A percentile compares a stretch with the other conserved stretches of the same genome.
phyloP scores from a whole-genome alignment of 2,888 invertebrate genomes.

The Taphrorychus bicolor region DNA sequence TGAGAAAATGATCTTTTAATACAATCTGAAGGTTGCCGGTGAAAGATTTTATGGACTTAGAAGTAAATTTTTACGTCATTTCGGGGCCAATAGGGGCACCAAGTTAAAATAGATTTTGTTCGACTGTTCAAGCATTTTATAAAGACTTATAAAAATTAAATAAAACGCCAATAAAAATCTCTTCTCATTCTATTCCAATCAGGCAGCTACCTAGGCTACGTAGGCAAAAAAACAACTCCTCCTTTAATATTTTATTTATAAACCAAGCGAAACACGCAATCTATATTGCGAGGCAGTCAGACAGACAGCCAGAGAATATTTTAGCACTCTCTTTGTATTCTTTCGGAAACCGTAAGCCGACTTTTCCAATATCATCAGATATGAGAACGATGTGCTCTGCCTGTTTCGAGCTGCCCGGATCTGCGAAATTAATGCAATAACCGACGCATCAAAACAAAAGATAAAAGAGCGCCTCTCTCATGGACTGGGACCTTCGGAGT shows the following conservation, averaged over 20 bases:
- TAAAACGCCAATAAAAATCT: background rate
- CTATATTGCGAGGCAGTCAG: background rate
- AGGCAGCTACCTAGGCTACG: background rate
- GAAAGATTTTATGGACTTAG: background rate
- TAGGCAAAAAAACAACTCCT: background rate
- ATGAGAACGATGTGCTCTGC: background rate
- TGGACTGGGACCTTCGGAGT: no score
- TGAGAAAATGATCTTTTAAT: background rate
- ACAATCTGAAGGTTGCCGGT: background rate
- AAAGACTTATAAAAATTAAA: no score
- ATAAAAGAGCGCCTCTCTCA: no score
- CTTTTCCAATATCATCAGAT: background rate
- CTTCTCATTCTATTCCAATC: background rate
- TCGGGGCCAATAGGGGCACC: background rate
- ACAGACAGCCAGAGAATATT: background rate
- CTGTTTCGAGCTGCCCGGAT: background rate
- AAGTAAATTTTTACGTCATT: background rate
- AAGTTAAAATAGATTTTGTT: background rate
- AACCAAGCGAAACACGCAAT: background rate
- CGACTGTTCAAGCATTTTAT: no score
- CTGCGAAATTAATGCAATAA: background rate
- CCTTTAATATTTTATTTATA: background rate
- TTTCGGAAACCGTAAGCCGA: background rate
- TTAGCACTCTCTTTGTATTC: background rate
- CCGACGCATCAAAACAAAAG: background rate